phyloP scores from a whole-genome alignment of 2,888 invertebrate species.

The Cryptosula pallasiana region DNA sequence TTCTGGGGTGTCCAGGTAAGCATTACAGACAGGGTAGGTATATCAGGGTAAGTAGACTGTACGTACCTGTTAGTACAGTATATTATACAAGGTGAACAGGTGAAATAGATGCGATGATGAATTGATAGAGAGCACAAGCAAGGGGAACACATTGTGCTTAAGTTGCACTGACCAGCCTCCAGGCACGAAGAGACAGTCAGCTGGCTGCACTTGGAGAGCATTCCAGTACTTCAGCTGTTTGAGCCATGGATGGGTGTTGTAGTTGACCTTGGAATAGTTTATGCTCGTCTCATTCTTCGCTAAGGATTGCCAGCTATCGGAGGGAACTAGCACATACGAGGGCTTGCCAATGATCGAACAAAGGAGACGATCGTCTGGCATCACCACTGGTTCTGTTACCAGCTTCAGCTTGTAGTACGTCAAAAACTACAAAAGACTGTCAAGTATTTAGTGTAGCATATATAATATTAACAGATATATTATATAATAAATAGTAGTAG shows the following conservation, averaged over 20 bases:
- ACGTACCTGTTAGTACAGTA: no score
- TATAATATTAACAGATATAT: no score
- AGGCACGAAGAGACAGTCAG: background rate
- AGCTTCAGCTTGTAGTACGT: background rate
- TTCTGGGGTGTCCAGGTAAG: background rate
- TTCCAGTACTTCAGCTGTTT: background rate
- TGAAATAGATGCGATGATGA: no score
- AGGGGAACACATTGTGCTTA: no score
- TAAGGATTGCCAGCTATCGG: slow-evolving; percentile 1
- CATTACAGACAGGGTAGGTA: background rate
- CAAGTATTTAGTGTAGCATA: no score
- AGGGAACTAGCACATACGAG: background rate
- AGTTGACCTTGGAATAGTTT: background rate
- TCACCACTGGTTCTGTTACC: background rate
- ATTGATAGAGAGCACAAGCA: no score
- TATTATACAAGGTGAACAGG: no score
- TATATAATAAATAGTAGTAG: no score
- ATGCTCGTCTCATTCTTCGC: background rate
- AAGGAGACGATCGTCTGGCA: background rate
- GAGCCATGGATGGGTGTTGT: slow-evolving; percentile 12
- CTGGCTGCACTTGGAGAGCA: background rate
- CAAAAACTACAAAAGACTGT: background rate
- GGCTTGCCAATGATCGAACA: slow-evolving; percentile 4
- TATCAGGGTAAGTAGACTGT: background rate
- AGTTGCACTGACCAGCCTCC: background rate